Conservation (phyloP, 2,113 vertebrate species). For the Romanogobio albipinnatus region DNA sequence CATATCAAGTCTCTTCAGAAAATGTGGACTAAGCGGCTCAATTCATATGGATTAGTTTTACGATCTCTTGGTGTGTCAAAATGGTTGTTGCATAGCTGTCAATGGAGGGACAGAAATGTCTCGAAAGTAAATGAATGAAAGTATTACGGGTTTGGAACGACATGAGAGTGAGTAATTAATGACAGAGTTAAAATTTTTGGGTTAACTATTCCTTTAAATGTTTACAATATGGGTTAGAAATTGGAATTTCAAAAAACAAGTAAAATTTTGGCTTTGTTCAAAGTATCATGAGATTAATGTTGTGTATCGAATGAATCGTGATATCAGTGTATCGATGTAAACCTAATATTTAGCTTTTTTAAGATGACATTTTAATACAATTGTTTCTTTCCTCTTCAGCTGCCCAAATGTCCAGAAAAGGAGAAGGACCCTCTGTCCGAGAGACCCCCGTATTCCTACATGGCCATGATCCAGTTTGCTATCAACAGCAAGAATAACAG, state of each 20-base stretch:
- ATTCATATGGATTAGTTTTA: too few relatives aligned
- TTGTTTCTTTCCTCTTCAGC: not conserved
- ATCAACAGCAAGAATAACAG: conserved; percentile 90
- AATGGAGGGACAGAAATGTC: too few relatives aligned
- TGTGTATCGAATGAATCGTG: not conserved
- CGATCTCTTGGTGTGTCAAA: too few relatives aligned
- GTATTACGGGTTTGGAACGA: too few relatives aligned
- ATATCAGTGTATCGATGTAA: not conserved
- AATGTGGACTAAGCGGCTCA: too few relatives aligned
- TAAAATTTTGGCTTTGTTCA: not conserved
- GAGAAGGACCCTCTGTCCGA: conserved; percentile 74
- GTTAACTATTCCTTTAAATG: not conserved
- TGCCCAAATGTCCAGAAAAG: not conserved
- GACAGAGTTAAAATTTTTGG: too few relatives aligned
- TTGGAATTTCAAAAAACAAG: too few relatives aligned
- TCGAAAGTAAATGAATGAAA: too few relatives aligned
- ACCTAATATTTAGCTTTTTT: not conserved
- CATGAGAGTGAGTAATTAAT: too few relatives aligned
- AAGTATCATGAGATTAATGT: not conserved
- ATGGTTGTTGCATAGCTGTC: too few relatives aligned
- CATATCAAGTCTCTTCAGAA: too few relatives aligned
- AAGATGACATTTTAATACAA: not conserved
- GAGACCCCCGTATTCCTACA: conserved; percentile 95
- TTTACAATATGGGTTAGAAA: not conserved
- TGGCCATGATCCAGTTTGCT: conserved; percentile 98